A percentile compares a stretch with the other conserved stretches of the same genome.
Evolutionary conservation across 2,113 vertebrate species (phyloP).

Genomic region (Neoarius graeffei): DNA sequence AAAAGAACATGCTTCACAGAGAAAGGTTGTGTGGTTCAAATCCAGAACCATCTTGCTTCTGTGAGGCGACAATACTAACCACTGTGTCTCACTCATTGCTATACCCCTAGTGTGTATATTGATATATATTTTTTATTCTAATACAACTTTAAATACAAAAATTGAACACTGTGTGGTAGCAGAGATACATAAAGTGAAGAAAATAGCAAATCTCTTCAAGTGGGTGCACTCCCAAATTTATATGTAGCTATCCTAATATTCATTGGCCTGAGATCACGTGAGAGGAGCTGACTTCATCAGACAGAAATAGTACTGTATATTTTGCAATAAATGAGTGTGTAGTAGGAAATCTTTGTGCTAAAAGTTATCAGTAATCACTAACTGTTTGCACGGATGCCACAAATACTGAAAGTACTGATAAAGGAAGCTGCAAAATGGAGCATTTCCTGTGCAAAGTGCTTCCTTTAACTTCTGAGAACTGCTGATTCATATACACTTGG

Average conservation of each 20-base stretch:
- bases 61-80: too few relatives aligned
- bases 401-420: not conserved
- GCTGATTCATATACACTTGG: not conserved
- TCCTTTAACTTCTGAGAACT: not conserved
- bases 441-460: slow-evolving; percentile 31
- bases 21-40: not conserved
- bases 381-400: slow-evolving; percentile 2
- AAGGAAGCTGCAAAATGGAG: slow-evolving; percentile 15
- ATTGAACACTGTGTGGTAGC: slow-evolving; percentile 58
- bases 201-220: not conserved
- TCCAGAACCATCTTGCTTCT: not conserved
- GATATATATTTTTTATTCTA: not conserved
- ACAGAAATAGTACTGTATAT: not conserved
- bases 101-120: not conserved
- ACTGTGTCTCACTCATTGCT: not conserved
- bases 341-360: not conserved
- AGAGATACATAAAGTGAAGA: slow-evolving; percentile 24
- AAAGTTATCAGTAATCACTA: not conserved
- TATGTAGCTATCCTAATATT: not conserved
- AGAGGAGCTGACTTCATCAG: not conserved
- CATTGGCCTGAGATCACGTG: not conserved
- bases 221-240: not conserved
- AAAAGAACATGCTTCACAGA: too few relatives aligned
- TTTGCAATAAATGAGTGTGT: not conserved
- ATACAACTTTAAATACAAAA: not conserved